These are phyloP conservation scores for Planococcus citri DNA, from an alignment of 1,140 invertebrate genomes.

Conservation along the genomic window DNA sequence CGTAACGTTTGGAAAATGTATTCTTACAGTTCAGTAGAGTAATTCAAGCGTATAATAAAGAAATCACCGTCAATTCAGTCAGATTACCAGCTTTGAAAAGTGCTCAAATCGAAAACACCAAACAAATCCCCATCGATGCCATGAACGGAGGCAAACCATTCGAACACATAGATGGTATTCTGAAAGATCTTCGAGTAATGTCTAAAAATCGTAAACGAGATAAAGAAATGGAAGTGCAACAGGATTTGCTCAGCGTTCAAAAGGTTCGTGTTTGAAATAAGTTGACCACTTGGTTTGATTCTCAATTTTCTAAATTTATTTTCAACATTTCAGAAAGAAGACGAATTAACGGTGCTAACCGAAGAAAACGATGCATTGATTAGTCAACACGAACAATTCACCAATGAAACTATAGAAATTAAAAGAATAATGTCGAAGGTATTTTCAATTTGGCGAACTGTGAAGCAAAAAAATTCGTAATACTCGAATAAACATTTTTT, in stretches of 20 bases:
- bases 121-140: neutral
- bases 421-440: neutral
- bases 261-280: neutral
- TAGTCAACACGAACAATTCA: neutral
- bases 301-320: neutral
- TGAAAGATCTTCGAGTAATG: neutral
- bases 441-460: neutral
- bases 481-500: neutral
- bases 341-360: neutral
- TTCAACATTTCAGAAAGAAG: neutral
- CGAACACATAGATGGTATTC: neutral
- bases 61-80: neutral
- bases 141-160: neutral
- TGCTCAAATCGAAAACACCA: neutral
- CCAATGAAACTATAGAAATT: neutral
- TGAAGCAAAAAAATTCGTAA: neutral
- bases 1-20: neutral
- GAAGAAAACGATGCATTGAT: neutral
- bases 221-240: neutral
- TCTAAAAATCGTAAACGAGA: neutral
- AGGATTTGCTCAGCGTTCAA: neutral
- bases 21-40: neutral
- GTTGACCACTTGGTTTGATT: neutral
- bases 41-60: neutral
- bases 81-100: neutral